Evolutionary conservation across 2,113 vertebrate genomes (phyloP).

Genomic region (Indicator maculatus): DNA sequence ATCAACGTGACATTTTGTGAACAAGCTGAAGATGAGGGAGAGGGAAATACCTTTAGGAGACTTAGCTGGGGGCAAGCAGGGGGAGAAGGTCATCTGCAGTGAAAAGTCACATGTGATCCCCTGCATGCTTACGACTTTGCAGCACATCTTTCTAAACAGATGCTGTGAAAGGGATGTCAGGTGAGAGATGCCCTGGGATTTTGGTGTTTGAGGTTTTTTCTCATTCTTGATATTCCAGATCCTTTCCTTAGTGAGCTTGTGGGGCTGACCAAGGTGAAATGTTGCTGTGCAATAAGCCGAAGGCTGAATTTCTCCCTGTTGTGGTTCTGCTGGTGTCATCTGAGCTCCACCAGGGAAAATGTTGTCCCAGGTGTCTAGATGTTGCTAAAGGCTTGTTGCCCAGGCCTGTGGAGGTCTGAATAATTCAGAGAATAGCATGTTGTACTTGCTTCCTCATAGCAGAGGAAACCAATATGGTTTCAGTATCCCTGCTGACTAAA

Average conservation of each 20-base stretch:
- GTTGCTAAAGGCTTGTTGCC: neutral
- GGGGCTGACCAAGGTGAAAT: neutral
- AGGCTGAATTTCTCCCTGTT: neutral
- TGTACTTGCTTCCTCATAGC: neutral
- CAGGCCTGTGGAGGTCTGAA: neutral
- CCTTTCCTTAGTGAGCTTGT: neutral
- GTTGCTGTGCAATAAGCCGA: neutral
- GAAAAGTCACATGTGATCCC: neutral
- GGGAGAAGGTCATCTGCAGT: neutral
- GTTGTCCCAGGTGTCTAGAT: neutral
- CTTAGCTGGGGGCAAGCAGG: neutral
- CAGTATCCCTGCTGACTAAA: neutral
- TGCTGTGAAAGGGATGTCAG: neutral
- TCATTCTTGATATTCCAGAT: neutral
- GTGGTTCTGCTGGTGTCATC: neutral
- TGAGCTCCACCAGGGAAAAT: neutral
- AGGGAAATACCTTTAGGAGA: neutral
- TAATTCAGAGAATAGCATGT: neutral
- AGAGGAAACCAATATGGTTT: neutral
- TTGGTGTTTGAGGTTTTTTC: neutral
- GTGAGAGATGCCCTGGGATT: neutral
- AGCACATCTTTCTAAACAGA: neutral
- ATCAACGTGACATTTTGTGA: constrained; percentile 23
- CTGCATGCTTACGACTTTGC: neutral
- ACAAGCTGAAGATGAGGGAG: neutral